Base-by-base conservation (phyloP, 1,140 invertebrate species). In the Plectrocnemia conspersa region DNA sequence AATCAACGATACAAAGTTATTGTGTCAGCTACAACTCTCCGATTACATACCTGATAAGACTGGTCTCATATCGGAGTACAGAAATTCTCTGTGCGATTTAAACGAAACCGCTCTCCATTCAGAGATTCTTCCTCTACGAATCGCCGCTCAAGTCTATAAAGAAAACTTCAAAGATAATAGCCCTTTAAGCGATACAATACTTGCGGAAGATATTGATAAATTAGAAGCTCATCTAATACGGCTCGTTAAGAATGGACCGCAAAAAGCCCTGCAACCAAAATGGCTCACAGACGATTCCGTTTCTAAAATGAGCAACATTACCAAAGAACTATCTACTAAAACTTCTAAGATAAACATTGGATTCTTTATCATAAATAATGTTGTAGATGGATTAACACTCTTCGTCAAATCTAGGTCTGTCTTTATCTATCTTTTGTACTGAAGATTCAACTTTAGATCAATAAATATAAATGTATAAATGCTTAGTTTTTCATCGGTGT, bases 11-110 rank as follows among this genome's bases (percentile, higher is more conserved):
- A 67, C 68, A 1, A 63, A 65, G 4, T 44, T 63, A 1, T 65
- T 76, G 24, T 76, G 74, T 35, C 63, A 53, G 6, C 40, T 63
- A 1, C 68, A 69, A 52, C 56, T 70, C 0, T 64, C 68, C 0
- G 74, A 75, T 25, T 75, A 74, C 55, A 29, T 73, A 1, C 70
- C 74, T 0, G 71, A 73, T 24, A 36, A 33, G 1, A 69, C 66
- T 0, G 67, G 68, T 0, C 22, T 53, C 2, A 40, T 74, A 13
- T 56, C 68, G 0, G 58, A 53, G 0, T 42, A 74, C 4, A 67
- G 68, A 52, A 48, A 44, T 9, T 61, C 64, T 13, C 49, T 71
- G 0, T 76, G 74, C 41, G 29, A 54, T 1, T 47, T 56, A 0
- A 65, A 69, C 2, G 50, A 52, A n/a, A 56, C 48, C 2, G 61